These are phyloP conservation scores for Lamprologus sp. DNA, from an alignment of 2,113 vertebrate species.

Conservation along the genomic window DNA sequence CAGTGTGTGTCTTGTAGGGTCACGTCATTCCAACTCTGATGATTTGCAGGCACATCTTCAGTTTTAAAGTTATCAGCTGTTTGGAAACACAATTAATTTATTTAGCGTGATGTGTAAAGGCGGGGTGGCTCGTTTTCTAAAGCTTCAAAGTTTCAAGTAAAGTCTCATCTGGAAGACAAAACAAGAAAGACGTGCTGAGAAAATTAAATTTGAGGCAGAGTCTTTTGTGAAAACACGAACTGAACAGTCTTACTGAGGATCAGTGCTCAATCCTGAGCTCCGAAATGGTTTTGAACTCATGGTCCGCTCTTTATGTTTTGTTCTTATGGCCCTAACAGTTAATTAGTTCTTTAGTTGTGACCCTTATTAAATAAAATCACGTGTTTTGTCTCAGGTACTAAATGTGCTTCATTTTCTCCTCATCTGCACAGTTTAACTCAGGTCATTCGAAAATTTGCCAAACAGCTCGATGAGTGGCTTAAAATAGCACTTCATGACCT, in stretches of 20 bases:
- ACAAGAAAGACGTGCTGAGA: background rate
- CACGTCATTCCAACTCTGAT: background rate
- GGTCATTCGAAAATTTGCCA: conserved; percentile 98
- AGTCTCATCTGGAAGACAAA: background rate
- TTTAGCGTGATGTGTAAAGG: background rate
- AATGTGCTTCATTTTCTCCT: background rate
- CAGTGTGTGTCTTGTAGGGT: background rate
- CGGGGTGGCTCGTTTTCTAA: background rate
- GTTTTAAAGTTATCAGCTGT: background rate
- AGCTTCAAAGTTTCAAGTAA: background rate
- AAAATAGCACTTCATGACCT: conserved; percentile 96
- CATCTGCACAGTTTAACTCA: conserved; percentile 84
- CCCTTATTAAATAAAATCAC: background rate
- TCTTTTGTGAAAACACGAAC: fast-evolving
- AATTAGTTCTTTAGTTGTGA: background rate
- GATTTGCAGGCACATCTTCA: background rate
- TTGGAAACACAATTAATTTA: background rate
- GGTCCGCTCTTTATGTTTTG: background rate
- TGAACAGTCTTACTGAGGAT: background rate
- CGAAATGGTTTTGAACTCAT: background rate
- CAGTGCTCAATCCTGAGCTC: background rate
- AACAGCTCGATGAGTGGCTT: conserved; percentile 97
- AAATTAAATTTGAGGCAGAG: background rate
- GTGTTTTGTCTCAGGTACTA: background rate
- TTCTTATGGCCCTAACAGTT: background rate